Percentiles rank a stretch among this genome's conserved stretches.
Conservation (phyloP, 2,797 vertebrate genomes). For the Amazona ochrocephala region DNA sequence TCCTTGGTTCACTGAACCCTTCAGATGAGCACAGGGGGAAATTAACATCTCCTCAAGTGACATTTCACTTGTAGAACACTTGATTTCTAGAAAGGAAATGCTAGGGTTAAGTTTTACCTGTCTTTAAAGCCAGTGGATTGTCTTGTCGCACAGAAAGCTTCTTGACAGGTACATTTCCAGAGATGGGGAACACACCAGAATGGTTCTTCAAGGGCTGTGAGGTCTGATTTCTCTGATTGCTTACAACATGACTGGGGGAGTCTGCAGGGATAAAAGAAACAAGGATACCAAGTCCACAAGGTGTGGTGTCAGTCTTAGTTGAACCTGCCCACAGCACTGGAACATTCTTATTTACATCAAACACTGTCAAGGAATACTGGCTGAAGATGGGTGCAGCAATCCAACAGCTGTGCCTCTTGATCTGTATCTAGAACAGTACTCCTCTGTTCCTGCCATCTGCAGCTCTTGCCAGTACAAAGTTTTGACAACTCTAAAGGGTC, state of each 20-base stretch:
- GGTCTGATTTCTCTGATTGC: conserved; percentile 74
- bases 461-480: not conserved
- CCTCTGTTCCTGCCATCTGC: not conserved
- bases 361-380: not conserved
- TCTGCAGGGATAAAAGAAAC: conserved; percentile 68
- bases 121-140: conserved; percentile 31
- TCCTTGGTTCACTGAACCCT: not conserved
- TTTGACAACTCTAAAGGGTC: not conserved
- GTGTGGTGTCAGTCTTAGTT: not conserved
- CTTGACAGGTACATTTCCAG: conserved; percentile 3
- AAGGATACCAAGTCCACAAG: not conserved
- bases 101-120: conserved; percentile 27
- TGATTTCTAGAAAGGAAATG: not conserved
- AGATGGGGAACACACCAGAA: conserved; percentile 60
- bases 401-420: not conserved
- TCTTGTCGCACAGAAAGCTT: not conserved
- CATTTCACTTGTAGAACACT: not conserved
- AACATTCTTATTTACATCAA: not conserved
- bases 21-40: not conserved
- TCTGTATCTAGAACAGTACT: not conserved
- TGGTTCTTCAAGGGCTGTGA: conserved; percentile 71
- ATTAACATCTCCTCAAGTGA: not conserved
- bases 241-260: conserved; percentile 81
- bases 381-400: not conserved
- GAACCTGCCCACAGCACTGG: not conserved